Base-by-base conservation (phyloP, 1,140 invertebrate genomes). In the Thalassaphorura encarpata region DNA sequence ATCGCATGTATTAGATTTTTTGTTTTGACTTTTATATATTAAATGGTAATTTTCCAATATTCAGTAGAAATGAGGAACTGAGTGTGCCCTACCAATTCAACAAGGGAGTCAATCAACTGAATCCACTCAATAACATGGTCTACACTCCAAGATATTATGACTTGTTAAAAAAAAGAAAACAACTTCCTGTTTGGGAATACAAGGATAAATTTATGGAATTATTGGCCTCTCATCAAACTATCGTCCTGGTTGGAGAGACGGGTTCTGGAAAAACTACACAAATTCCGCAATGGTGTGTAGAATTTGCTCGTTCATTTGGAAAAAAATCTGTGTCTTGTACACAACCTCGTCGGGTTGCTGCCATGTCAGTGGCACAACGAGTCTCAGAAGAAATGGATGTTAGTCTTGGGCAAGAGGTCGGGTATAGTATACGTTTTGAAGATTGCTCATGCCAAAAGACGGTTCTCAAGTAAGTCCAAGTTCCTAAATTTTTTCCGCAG, bases 331-430 rank as follows among this genome's bases (percentile, higher is more conserved):
- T 99, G 0, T 92, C 93, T 4, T 99, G 97, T 74, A 99, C 97
- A 0, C 94, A 97, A 69, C 96, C 96, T 0, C 76, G 96, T 67
- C 74, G 97, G 78, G 97, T 99, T 45, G 96, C 96, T 16, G 96
- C 97, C 16, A 99, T 99, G 95, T 94, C 89, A 2, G 96, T 99
- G 0, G 94, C 96, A 1, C 90, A 97, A 68, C 78, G 96, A 73
- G 95, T 99, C 0, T 93, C 94, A 0, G 94, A 99, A 72, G 97
- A 99, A 77, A 97, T 99, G 94, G 97, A 99, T 75, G 94, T 98
- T 1, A 80, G 79, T 36, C 74, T 99, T 21, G 96, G 96, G 11
- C 90, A 96, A 72, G 90, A 99, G 80, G 97, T 99, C 18, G 97
- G 97, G 55, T 99, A 99, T 71, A 96, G 88, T 67, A 99, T 99